Percentiles rank a stretch among this genome's conserved stretches.
Conservation (phyloP, 1,140 invertebrate species). For the Drosophila sp. region DNA sequence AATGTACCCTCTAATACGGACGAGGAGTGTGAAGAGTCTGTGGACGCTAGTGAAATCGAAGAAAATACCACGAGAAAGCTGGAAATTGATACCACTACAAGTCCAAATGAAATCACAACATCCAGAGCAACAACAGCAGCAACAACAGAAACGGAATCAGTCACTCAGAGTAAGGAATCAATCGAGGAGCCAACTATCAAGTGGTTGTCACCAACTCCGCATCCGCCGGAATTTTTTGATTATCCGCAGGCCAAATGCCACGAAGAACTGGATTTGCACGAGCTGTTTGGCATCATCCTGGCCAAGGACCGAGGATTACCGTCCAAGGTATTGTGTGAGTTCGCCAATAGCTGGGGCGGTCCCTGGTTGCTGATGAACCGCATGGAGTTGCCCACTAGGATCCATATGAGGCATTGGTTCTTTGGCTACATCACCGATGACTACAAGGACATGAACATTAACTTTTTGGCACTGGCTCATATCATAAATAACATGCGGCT, state of each 20-base stretch:
- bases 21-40: slow-evolving; percentile 10
- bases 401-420: slow-evolving; percentile 63
- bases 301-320: slow-evolving; percentile 50
- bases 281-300: slow-evolving; percentile 54
- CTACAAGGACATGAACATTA: slow-evolving; percentile 64
- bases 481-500: slow-evolving; percentile 64
- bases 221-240: slow-evolving; percentile 44
- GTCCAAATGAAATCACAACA: background rate
- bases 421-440: slow-evolving; percentile 64
- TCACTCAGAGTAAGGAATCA: background rate
- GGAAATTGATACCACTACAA: background rate
- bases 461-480: slow-evolving; percentile 55
- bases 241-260: slow-evolving; percentile 54
- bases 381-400: slow-evolving; percentile 51
- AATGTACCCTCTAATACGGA: slow-evolving; percentile 8
- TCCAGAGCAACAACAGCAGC: background rate
- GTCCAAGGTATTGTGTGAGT: slow-evolving; percentile 50
- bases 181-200: background rate
- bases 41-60: background rate
- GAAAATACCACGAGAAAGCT: background rate
- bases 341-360: slow-evolving; percentile 55
- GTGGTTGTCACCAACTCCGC: slow-evolving; percentile 28
- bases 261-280: slow-evolving; percentile 63
- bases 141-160: background rate
- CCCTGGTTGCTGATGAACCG: slow-evolving; percentile 71